Evolutionary conservation across 2,113 vertebrate species (phyloP).

Genomic region (Tretioscincus oriximinensis): DNA sequence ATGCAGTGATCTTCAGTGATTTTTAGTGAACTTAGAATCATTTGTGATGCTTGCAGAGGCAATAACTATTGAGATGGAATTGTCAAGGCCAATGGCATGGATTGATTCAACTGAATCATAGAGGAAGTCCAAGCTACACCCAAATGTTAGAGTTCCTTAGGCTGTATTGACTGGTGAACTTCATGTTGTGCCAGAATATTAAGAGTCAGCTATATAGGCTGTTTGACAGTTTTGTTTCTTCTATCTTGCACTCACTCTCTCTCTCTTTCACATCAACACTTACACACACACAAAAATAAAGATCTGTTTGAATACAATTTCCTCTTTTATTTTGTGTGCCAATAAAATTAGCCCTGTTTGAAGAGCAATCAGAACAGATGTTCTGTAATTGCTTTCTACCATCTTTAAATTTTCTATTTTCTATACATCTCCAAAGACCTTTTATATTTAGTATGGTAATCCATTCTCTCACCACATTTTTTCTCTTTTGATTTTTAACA

Average conservation of each 20-base stretch:
- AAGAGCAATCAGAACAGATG: background rate
- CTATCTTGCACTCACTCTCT: background rate
- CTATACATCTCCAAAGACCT: background rate
- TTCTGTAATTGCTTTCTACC: background rate
- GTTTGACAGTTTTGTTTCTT: slow-evolving; percentile 30
- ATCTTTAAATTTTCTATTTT: background rate
- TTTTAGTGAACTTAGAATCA: slow-evolving; percentile 22
- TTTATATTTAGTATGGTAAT: too few species aligned
- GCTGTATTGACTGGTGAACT: background rate
- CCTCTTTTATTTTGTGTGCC: background rate
- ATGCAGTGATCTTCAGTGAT: slow-evolving; percentile 7
- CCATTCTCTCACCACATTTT: too few species aligned
- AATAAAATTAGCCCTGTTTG: slow-evolving; percentile 1
- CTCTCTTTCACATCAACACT: background rate
- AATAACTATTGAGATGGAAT: slow-evolving; percentile 26
- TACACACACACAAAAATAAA: background rate
- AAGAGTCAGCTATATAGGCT: slow-evolving; percentile 7
- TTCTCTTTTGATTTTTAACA: too few species aligned
- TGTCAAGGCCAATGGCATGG: background rate
- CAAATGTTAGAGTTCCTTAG: background rate
- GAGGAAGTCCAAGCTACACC: background rate
- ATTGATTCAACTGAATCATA: background rate
- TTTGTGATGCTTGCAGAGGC: background rate
- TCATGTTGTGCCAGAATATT: slow-evolving; percentile 18
- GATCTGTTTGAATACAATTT: background rate